Evolutionary conservation across 2,888 invertebrate species (phyloP).

Genomic region (Pelosia muscerda): DNA sequence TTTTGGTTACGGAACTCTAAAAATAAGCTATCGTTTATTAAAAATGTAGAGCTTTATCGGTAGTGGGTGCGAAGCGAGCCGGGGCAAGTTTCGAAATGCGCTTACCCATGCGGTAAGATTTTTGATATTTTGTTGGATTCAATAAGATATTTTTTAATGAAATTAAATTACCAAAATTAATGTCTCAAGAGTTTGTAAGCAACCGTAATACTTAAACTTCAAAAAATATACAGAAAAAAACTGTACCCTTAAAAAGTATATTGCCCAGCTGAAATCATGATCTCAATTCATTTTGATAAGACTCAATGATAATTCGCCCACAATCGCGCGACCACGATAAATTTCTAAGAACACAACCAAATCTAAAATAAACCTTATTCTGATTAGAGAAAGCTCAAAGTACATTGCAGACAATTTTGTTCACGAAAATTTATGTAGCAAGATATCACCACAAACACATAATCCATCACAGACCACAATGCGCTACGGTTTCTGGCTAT

Average conservation of each 20-base stretch:
- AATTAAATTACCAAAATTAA: no score
- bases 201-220: neutral
- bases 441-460: slow-evolving; percentile 48
- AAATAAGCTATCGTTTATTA: no score
- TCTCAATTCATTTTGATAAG: slow-evolving; percentile 18
- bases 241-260: neutral
- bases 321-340: slow-evolving; percentile 35
- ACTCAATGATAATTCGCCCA: slow-evolving; percentile 33
- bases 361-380: slow-evolving; percentile 22
- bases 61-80: no score
- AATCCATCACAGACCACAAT: slow-evolving; percentile 41
- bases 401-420: slow-evolving; percentile 17
- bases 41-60: no score
- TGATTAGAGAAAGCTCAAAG: slow-evolving; percentile 11
- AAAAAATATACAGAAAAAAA: neutral
- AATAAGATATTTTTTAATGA: no score
- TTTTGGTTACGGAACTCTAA: no score
- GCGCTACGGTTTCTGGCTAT: slow-evolving; percentile 34
- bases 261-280: slow-evolving; percentile 5
- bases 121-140: no score
- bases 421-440: slow-evolving; percentile 37
- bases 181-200: neutral
- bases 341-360: slow-evolving; percentile 2
- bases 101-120: no score
- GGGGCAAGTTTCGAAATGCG: no score